Evolutionary conservation across 2,113 vertebrate species (phyloP).

Genomic region (Rana temporaria): DNA sequence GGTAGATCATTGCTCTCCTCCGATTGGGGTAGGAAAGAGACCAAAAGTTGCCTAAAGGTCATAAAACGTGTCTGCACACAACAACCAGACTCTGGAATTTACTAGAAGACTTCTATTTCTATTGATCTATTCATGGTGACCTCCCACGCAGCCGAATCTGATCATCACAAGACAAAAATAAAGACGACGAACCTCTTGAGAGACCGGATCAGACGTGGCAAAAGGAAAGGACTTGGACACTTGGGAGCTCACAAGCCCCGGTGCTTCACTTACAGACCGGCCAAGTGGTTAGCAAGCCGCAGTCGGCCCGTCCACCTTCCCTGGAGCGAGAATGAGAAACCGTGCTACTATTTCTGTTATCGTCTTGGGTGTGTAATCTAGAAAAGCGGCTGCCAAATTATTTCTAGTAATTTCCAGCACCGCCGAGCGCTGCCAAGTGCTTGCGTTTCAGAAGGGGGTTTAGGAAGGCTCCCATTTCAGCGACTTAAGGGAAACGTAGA

Average conservation of each 20-base stretch:
- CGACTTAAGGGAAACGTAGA: background rate
- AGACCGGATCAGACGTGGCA: background rate
- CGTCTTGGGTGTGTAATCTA: background rate
- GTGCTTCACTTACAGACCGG: background rate
- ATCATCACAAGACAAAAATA: conserved; percentile 9
- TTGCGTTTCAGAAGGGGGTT: conserved; percentile 5
- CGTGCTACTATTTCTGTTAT: conserved; percentile 21
- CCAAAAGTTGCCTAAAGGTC: too few species aligned
- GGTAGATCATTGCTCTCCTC: too few species aligned
- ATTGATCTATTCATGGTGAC: background rate
- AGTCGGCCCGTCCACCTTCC: background rate
- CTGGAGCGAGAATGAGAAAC: background rate
- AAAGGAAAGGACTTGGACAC: background rate
- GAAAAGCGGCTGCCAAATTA: background rate
- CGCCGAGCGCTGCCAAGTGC: conserved; percentile 6
- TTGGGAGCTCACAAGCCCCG: background rate
- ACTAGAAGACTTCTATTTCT: background rate
- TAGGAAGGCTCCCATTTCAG: conserved; percentile 2
- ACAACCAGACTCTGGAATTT: too few species aligned
- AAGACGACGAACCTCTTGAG: background rate
- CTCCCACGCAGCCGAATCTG: conserved; percentile 14
- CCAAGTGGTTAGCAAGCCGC: background rate
- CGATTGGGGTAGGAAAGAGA: too few species aligned
- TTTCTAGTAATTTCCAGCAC: conserved; percentile 6
- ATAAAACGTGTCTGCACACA: too few species aligned